Evolutionary conservation across 2,888 invertebrate genomes (phyloP).

Genomic region (Labia minor): DNA sequence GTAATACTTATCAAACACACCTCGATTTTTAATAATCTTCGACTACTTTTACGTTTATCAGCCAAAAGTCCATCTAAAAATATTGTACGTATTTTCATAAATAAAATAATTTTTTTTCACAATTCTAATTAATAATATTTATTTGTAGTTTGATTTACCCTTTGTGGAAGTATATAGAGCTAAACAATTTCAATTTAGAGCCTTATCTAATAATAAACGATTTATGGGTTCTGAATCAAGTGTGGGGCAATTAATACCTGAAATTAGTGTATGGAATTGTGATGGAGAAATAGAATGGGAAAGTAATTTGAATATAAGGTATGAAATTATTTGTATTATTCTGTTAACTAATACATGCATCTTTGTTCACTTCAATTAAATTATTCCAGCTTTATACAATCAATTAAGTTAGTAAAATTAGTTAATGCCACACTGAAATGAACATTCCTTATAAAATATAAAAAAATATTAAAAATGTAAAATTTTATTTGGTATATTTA

Average conservation of each 20-base stretch:
- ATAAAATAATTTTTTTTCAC: neutral
- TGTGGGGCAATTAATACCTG: slow-evolving; percentile 29
- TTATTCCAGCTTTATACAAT: no score
- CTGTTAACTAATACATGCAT: no score
- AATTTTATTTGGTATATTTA: no score
- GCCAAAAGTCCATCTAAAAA: slow-evolving; percentile 36
- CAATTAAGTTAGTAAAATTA: no score
- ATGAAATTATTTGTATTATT: slow-evolving; percentile 26
- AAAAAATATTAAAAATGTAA: neutral
- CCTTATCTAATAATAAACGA: slow-evolving; percentile 33
- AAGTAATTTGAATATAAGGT: slow-evolving; percentile 54
- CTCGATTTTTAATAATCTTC: slow-evolving; percentile 56
- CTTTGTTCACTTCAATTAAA: no score
- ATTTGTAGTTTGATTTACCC: slow-evolving; percentile 51
- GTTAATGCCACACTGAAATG: no score
- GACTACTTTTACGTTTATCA: slow-evolving; percentile 52
- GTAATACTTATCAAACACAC: slow-evolving; percentile 63
- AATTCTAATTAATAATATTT: no score
- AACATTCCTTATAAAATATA: no score
- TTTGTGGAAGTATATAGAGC: slow-evolving; percentile 66
- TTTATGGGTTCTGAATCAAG: slow-evolving; percentile 25
- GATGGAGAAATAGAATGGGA: slow-evolving; percentile 64
- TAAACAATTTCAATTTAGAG: slow-evolving; percentile 56
- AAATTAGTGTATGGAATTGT: slow-evolving; percentile 65
- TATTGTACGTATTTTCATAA: slow-evolving; percentile 19